phyloP scores from a whole-genome alignment of 2,113 vertebrate genomes.

The Cyanocitta stelleri region DNA sequence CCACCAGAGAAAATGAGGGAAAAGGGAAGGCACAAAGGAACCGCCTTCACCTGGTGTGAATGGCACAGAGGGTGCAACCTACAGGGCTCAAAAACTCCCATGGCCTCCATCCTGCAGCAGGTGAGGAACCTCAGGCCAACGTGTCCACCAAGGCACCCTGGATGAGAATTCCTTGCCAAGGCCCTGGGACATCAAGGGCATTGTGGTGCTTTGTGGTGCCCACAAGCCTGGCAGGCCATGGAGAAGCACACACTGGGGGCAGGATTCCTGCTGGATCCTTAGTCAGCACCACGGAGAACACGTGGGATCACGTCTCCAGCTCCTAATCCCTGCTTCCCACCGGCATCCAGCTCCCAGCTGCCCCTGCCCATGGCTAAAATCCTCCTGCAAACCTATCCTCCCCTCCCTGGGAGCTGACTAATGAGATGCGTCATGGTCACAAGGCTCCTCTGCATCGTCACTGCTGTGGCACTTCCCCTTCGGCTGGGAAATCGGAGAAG shows the following conservation, averaged over 20 bases:
- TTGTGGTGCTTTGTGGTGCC: not conserved
- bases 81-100: not conserved
- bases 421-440: not conserved
- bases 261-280: not conserved
- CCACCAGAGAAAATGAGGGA: not conserved
- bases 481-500: accelerated
- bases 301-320: accelerated
- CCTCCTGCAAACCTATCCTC: not conserved
- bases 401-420: not conserved
- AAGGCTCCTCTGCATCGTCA: not conserved
- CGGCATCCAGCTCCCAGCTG: not conserved
- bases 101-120: not conserved
- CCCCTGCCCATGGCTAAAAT: not conserved
- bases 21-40: not conserved
- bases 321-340: not conserved
- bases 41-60: not conserved
- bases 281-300: not conserved
- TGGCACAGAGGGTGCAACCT: not conserved
- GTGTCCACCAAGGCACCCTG: accelerated
- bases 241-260: not conserved
- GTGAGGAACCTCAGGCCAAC: not conserved
- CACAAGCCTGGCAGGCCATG: not conserved
- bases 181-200: accelerated
- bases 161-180: not conserved
- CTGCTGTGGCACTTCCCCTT: not conserved